phyloP scores from a whole-genome alignment of 2,797 vertebrate genomes.

The Loris lydekkerianus region DNA sequence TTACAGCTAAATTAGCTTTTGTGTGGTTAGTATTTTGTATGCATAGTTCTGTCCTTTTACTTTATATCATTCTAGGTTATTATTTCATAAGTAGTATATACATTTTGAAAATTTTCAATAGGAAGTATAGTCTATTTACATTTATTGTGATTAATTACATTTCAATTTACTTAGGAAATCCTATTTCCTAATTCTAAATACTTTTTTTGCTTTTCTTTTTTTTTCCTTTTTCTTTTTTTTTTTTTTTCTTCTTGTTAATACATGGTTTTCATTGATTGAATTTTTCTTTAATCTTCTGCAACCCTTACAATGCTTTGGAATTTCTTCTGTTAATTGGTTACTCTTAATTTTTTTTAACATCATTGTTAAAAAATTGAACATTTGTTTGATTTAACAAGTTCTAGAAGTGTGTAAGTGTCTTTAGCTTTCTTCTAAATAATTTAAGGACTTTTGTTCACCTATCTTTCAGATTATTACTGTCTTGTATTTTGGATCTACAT shows the following conservation, averaged over 20 bases:
- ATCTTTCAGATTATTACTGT: slow-evolving; percentile 9
- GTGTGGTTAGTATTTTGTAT: neutral
- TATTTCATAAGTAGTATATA: slow-evolving; percentile 39
- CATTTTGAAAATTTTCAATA: neutral
- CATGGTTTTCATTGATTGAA: neutral
- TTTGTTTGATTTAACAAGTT: slow-evolving; percentile 22
- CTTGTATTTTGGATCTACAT: neutral
- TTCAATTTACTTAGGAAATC: slow-evolving; percentile 25
- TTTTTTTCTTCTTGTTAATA: neutral
- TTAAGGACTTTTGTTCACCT: neutral
- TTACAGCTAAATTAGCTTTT: slow-evolving; percentile 30
- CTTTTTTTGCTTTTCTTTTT: neutral
- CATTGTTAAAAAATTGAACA: neutral
- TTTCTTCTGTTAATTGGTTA: neutral
- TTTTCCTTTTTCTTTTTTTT: neutral
- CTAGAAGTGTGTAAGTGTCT: neutral
- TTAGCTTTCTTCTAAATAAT: neutral
- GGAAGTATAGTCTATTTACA: neutral
- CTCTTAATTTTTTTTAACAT: neutral
- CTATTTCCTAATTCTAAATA: slow-evolving; percentile 10
- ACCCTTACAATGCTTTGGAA: neutral
- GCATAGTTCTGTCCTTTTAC: neutral
- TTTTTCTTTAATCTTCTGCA: neutral
- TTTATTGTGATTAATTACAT: slow-evolving; percentile 26
- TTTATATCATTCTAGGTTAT: neutral